phyloP scores from a whole-genome alignment of 2,797 vertebrate species.

The Gouania willdenowi region DNA sequence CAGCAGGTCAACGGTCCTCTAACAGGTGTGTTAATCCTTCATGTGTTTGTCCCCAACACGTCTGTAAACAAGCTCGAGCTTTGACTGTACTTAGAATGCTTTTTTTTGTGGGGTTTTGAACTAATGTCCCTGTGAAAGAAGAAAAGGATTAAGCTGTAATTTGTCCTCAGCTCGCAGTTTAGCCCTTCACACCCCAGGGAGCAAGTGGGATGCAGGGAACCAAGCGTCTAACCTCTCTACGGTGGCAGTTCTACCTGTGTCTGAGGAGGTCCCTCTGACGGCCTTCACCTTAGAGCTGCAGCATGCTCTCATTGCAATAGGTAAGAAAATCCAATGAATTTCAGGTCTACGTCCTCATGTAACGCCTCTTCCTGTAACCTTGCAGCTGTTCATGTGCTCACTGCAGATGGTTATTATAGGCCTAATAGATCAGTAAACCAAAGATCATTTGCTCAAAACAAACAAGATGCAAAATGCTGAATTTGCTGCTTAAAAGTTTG shows the following conservation, averaged over 20 bases:
- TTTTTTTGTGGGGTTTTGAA: not conserved
- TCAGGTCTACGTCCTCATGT: too few relatives aligned
- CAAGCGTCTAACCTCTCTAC: constrained; percentile 90
- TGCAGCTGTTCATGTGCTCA: too few relatives aligned
- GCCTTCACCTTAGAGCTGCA: constrained; percentile 91
- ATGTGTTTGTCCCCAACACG: constrained; percentile 13
- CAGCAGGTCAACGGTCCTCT: constrained; percentile 86
- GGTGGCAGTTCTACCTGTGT: constrained; percentile 86
- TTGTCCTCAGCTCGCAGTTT: constrained; percentile 77
- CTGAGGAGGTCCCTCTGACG: constrained; percentile 89
- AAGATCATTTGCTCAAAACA: too few relatives aligned
- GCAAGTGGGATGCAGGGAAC: constrained; percentile 88
- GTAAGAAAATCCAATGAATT: constrained; percentile 53
- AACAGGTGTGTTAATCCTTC: constrained; percentile 60
- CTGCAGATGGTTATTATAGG: too few relatives aligned
- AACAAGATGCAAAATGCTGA: too few relatives aligned
- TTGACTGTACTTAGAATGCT: not conserved
- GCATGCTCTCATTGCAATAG: constrained; percentile 85
- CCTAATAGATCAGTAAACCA: too few relatives aligned
- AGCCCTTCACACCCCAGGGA: constrained; percentile 76
- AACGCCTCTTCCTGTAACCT: too few relatives aligned
- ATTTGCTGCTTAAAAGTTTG: too few relatives aligned
- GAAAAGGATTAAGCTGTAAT: constrained; percentile 4
- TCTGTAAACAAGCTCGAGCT: not conserved
- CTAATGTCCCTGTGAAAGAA: not conserved